Conservation (phyloP, 2,113 vertebrate species). For the Monarcha castaneiventris region DNA sequence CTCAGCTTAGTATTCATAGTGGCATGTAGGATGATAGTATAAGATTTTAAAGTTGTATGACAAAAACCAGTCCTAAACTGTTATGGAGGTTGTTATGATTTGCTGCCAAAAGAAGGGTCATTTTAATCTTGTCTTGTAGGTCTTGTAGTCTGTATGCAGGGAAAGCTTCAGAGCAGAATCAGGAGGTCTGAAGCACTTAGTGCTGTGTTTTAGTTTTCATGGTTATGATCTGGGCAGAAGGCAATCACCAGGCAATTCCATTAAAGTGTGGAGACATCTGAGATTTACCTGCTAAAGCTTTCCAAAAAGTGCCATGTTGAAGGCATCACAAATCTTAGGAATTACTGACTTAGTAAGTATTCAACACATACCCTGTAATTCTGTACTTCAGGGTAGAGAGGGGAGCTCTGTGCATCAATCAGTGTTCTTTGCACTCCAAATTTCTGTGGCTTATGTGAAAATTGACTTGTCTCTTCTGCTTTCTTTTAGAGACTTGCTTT, state of each 20-base stretch:
- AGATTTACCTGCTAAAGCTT: not conserved
- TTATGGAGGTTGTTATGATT: not conserved
- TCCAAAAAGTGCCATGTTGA: not conserved
- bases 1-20: not conserved
- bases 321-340: not conserved
- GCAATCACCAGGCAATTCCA: accelerated
- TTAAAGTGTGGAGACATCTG: not conserved
- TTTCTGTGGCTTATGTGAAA: not conserved
- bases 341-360: not conserved
- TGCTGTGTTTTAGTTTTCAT: not conserved
- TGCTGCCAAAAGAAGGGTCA: not conserved
- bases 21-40: not conserved
- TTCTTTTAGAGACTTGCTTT: not conserved
- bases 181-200: not conserved
- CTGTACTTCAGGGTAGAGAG: not conserved
- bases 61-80: not conserved
- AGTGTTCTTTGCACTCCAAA: not conserved
- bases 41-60: not conserved
- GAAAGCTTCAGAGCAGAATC: not conserved
- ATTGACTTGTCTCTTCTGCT: not conserved
- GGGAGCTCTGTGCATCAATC: not conserved
- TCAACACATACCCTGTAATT: not conserved
- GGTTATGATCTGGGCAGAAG: not conserved
- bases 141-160: not conserved
- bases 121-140: not conserved